These are phyloP conservation scores for Lagopus muta DNA, from an alignment of 2,113 vertebrate species.

Conservation along the genomic window DNA sequence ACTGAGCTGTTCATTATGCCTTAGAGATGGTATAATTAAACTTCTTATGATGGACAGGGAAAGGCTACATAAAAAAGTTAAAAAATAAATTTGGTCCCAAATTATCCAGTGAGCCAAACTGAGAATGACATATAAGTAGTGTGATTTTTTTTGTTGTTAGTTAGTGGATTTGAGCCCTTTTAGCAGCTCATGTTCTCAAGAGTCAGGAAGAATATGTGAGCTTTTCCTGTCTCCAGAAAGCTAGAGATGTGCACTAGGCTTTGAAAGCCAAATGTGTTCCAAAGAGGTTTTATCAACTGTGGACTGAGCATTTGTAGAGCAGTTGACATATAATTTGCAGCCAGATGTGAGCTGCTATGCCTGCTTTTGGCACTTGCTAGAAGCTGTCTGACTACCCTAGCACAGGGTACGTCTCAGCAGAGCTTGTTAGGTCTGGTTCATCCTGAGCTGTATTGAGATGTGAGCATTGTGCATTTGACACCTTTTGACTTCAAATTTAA, in stretches of 20 bases:
- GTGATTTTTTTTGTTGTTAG: neutral
- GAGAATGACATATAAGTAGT: neutral
- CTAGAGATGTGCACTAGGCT: neutral
- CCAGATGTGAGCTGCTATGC: neutral
- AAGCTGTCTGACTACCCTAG: neutral
- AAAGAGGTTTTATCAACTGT: neutral
- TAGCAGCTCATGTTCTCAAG: neutral
- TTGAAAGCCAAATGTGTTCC: neutral
- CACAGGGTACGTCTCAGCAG: neutral
- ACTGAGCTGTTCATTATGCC: neutral
- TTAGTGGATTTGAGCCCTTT: neutral
- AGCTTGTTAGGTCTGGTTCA: neutral
- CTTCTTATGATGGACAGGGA: neutral
- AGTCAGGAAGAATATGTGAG: neutral
- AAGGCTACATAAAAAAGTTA: neutral
- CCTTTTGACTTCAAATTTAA: neutral
- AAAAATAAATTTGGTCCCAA: neutral
- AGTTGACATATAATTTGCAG: neutral
- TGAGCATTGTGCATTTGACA: neutral
- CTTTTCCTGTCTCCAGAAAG: neutral
- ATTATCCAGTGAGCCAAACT: neutral
- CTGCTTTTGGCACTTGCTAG: neutral
- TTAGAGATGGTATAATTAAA: neutral
- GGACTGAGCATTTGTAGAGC: neutral
- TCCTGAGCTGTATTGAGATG: neutral